Evolutionary conservation across 2,888 invertebrate species (phyloP).

Genomic region (Matsumyia berberina): DNA sequence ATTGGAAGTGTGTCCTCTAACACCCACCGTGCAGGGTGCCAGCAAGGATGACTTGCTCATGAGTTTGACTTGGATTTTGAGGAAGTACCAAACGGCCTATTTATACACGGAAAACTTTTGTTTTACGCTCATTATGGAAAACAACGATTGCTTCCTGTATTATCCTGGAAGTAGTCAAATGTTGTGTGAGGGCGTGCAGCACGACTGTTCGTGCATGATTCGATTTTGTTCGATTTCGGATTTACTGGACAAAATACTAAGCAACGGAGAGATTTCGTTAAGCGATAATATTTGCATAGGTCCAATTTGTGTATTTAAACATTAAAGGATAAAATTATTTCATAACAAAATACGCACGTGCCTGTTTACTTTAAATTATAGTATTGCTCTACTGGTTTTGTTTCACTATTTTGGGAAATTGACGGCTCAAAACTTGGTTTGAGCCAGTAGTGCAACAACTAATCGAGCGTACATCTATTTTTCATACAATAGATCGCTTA

Average conservation of each 20-base stretch:
- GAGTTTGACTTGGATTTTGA: constrained; percentile 59
- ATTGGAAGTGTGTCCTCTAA: constrained; percentile 56
- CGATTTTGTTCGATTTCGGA: constrained; percentile 56
- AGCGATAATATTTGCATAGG: constrained; percentile 58
- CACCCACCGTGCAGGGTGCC: constrained; percentile 39
- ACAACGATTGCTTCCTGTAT: constrained; percentile 45
- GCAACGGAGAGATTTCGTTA: constrained; percentile 17
- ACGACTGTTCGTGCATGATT: constrained; percentile 50
- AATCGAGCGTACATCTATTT: too few species aligned
- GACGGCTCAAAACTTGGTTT: too few species aligned
- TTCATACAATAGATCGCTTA: too few species aligned
- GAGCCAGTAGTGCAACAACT: too few species aligned
- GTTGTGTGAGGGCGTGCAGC: constrained; percentile 9
- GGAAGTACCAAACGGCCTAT: constrained; percentile 68
- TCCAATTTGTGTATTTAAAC: constrained; percentile 44
- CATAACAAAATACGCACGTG: background rate
- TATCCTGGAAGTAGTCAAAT: constrained; percentile 52
- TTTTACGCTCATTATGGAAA: constrained; percentile 52
- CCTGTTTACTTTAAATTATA: too few species aligned
- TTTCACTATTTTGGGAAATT: too few species aligned
- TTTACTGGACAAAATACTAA: constrained; percentile 46
- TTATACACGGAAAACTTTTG: constrained; percentile 55
- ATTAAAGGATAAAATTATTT: constrained; percentile 10
- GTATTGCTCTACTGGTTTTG: too few species aligned
- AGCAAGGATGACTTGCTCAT: constrained; percentile 45